Conservation (phyloP, 2,797 vertebrate species). For the Protonibea diacanthus region DNA sequence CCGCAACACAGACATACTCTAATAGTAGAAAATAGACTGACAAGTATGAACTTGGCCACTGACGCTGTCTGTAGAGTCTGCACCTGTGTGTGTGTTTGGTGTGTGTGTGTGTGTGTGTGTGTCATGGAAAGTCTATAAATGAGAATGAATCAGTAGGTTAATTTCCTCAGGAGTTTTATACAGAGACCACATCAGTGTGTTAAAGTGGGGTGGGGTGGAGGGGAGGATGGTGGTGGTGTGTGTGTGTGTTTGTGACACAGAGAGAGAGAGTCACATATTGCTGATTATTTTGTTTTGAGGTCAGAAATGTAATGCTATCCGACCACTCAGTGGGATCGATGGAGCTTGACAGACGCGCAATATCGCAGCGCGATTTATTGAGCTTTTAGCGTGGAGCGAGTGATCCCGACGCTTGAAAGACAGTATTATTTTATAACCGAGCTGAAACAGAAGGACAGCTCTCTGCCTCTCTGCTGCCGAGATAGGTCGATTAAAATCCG, state of each 20-base stretch:
- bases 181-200: not conserved
- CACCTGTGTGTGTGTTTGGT: conserved; percentile 46
- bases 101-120: conserved; percentile 23
- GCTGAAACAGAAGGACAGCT: conserved; percentile 53
- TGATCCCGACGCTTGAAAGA: conserved; percentile 45
- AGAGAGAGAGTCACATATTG: conserved; percentile 34
- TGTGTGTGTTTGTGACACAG: conserved; percentile 14
- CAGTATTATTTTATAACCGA: conserved; percentile 58
- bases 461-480: conserved; percentile 17
- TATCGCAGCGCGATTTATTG: conserved; percentile 74
- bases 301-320: conserved; percentile 75
- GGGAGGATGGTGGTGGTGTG: not conserved
- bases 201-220: not conserved
- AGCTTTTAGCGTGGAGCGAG: conserved; percentile 74
- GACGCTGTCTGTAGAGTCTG: conserved; percentile 52
- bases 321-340: conserved; percentile 81
- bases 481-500: conserved; percentile 62
- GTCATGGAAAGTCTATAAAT: conserved; percentile 45
- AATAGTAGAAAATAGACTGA: conserved; percentile 82
- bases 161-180: conserved; percentile 28
- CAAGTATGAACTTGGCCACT: conserved; percentile 75
- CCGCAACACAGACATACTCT: conserved; percentile 69
- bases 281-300: conserved; percentile 72
- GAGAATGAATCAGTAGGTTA: conserved; percentile 19
- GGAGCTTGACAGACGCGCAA: conserved; percentile 64